Conservation (phyloP, 2,113 vertebrate genomes). For the Sinosuthora webbiana region DNA sequence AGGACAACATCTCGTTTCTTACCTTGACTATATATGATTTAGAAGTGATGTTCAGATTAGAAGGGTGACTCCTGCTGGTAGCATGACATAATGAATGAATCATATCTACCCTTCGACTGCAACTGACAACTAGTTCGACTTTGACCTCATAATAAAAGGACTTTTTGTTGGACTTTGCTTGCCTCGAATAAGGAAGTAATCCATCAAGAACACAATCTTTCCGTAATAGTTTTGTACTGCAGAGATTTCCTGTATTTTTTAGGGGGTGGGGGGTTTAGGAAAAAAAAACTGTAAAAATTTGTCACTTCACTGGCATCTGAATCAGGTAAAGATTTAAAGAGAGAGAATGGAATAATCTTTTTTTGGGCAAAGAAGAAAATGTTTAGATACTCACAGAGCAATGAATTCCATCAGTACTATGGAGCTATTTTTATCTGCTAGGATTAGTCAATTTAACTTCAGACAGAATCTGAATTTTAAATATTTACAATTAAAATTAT, state of each 20-base stretch:
- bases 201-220: neutral
- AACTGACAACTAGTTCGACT: neutral
- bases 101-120: neutral
- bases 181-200: neutral
- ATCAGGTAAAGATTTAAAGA: constrained; percentile 2
- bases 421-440: neutral
- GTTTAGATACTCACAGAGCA: neutral
- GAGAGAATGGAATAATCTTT: neutral
- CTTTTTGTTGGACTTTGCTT: constrained; percentile 25
- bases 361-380: neutral
- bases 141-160: neutral
- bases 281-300: neutral
- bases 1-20: neutral
- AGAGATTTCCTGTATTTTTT: neutral
- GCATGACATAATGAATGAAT: neutral
- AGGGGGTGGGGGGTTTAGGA: accelerated
- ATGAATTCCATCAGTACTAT: neutral
- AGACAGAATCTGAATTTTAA: neutral
- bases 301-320: neutral
- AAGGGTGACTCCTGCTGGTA: neutral
- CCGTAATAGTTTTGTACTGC: neutral
- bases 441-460: neutral
- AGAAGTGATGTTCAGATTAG: neutral
- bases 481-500: neutral
- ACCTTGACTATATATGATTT: neutral